Conservation (phyloP, 2,888 invertebrate species). For the Malachius bipustulatus region DNA sequence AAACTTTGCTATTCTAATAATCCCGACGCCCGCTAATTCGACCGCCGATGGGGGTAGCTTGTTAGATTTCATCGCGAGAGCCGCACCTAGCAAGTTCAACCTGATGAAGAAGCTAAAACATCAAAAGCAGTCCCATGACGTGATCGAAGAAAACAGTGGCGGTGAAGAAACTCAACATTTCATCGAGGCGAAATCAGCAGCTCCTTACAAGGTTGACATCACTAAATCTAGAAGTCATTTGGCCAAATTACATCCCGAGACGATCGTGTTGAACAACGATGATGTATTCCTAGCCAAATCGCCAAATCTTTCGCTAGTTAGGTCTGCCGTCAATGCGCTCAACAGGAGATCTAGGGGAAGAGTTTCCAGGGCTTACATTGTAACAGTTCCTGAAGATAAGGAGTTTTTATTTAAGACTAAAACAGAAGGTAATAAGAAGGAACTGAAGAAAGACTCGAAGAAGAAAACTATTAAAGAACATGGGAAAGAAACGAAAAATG, state of each 20-base stretch:
- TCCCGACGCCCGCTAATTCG: constrained; percentile 21
- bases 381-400: constrained; percentile 27
- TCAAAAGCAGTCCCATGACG: constrained; percentile 27
- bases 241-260: constrained; percentile 26
- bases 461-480: constrained; percentile 20
- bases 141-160: constrained; percentile 10
- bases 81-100: constrained; percentile 23
- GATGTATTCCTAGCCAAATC: constrained; percentile 28
- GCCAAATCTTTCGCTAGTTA: constrained; percentile 24
- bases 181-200: constrained; percentile 53
- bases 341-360: constrained; percentile 13
- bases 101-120: constrained; percentile 15
- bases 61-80: constrained; percentile 29
- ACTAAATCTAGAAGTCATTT: constrained; percentile 25
- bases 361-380: constrained; percentile 24
- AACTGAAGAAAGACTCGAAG: constrained; percentile 22
- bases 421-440: too few species aligned
- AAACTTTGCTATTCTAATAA: constrained; percentile 58
- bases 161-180: constrained; percentile 40
- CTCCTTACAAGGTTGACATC: constrained; percentile 58
- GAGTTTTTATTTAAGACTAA: constrained; percentile 21
- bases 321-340: constrained; percentile 13
- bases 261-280: constrained; percentile 16
- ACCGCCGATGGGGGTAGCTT: constrained; percentile 19
- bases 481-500: constrained; percentile 7